Evolutionary conservation across 2,888 invertebrate species (phyloP), one percentile per base, ranked within the genome.

Genomic region (Plagodis dolabraria): DNA sequence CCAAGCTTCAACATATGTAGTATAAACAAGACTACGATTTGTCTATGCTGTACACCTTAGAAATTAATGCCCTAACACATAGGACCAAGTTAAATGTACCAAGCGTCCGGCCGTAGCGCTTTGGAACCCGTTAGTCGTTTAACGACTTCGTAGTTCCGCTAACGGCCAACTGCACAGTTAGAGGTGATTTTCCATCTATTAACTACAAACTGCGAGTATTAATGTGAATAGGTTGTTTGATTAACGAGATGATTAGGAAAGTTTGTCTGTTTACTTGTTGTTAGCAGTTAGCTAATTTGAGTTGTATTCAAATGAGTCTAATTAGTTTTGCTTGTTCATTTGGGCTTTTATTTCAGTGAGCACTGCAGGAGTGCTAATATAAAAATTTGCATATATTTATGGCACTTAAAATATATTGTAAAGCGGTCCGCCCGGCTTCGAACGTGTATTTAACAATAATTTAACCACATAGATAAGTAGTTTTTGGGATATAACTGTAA

Each of bases 141-240:
- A 53, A 53, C 46, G 53, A 46, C 53, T 45, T 46, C n/a, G 46
- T 46, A 40, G 53, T 53, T 53, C 46, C 38, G n/a, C 35, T 10
- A 53, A 46, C 44, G 44, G 12, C 51, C 36, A 52, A 35, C 44
- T 45, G 35, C 8, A n/a, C 12, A 38, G 53, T 38, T 38, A 36
- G 44, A 46, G 52, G 45, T 36, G 33, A 53, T 53, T 53, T 53
- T 53, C 53, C 53, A 53, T 46, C 46, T 46, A 53, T 53, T 48
- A 36, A n/a, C 48, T 38, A 6, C 38, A 22, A 12, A 40, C 10
- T 22, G 10, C 38, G 33, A n/a, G 7, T 44, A 35, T 10, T 40
- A 43, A 42, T 44, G 33, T 33, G 40, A 40, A 10, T 40, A 10
- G 40, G 40, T 40, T 10, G 9, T 43, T 52, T 47, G 57, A 51